These are phyloP conservation scores for Cettia cetti DNA, from an alignment of 2,113 vertebrate species.

Conservation along the genomic window DNA sequence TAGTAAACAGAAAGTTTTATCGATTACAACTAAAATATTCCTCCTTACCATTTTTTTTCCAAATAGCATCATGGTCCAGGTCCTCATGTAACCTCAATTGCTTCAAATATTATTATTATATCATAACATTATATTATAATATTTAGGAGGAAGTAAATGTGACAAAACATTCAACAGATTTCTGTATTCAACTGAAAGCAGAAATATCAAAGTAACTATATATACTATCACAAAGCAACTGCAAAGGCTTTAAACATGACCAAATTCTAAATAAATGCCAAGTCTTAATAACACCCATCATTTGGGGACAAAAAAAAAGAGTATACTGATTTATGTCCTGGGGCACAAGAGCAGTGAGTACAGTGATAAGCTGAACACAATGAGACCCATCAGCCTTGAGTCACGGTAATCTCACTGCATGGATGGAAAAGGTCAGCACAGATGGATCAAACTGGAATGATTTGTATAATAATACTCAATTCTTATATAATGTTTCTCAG, in stretches of 20 bases:
- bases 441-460: conserved; percentile 12
- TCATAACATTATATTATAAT: neutral
- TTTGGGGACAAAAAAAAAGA: neutral
- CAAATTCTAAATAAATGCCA: neutral
- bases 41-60: neutral
- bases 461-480: conserved; percentile 32
- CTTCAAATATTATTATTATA: neutral
- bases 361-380: conserved; percentile 14
- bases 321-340: neutral
- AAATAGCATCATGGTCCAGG: neutral
- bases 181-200: neutral
- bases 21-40: neutral
- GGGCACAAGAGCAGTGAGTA: neutral
- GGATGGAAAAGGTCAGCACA: conserved; percentile 35
- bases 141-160: neutral
- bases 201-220: neutral
- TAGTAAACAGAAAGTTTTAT: neutral
- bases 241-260: neutral
- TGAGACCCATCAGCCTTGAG: conserved; percentile 39
- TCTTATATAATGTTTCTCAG: conserved; percentile 8
- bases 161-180: neutral
- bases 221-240: neutral
- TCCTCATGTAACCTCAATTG: neutral
- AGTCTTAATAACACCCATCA: neutral
- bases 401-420: conserved; percentile 3